phyloP scores from a whole-genome alignment of 2,797 vertebrate species.

The Paedocypris micromegethes region DNA sequence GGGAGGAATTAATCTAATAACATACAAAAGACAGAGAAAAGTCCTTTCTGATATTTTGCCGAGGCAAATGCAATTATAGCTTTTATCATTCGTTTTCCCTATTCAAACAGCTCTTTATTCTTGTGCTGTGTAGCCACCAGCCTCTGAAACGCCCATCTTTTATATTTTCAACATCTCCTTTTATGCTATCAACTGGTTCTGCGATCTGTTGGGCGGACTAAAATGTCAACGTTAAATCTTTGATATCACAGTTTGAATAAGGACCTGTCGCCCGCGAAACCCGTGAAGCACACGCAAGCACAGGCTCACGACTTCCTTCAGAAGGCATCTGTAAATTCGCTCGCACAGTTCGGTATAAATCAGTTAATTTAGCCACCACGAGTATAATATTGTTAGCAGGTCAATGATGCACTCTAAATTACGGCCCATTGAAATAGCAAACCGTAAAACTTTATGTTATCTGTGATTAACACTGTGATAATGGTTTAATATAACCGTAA shows the following conservation, averaged over 20 bases:
- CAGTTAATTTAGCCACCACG: slow-evolving; percentile 13
- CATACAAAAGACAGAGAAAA: slow-evolving; percentile 87
- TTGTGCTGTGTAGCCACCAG: slow-evolving; percentile 68
- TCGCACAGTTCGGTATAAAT: slow-evolving; percentile 32
- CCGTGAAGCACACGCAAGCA: background rate
- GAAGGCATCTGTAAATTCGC: background rate
- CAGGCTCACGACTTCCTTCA: background rate
- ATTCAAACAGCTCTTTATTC: slow-evolving; percentile 78
- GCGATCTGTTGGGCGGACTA: slow-evolving; percentile 48
- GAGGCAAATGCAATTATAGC: slow-evolving; percentile 97
- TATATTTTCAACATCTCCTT: slow-evolving; percentile 69
- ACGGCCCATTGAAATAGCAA: slow-evolving; percentile 38
- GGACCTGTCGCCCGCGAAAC: slow-evolving; percentile 24
- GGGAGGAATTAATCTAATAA: slow-evolving; percentile 98
- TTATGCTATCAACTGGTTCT: slow-evolving; percentile 64
- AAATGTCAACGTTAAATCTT: slow-evolving; percentile 44
- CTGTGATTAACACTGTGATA: slow-evolving; percentile 67
- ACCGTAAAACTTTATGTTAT: slow-evolving; percentile 40
- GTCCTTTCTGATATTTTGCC: slow-evolving; percentile 93
- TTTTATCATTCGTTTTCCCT: slow-evolving; percentile 74
- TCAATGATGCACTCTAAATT: slow-evolving; percentile 36
- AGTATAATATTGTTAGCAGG: slow-evolving; percentile 21
- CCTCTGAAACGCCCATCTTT: slow-evolving; percentile 64
- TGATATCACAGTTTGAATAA: slow-evolving; percentile 38
- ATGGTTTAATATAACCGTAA: slow-evolving; percentile 56